These are phyloP conservation scores for Psylliodes chrysocephalus DNA, from an alignment of 2,888 invertebrate genomes.

Conservation along the genomic window DNA sequence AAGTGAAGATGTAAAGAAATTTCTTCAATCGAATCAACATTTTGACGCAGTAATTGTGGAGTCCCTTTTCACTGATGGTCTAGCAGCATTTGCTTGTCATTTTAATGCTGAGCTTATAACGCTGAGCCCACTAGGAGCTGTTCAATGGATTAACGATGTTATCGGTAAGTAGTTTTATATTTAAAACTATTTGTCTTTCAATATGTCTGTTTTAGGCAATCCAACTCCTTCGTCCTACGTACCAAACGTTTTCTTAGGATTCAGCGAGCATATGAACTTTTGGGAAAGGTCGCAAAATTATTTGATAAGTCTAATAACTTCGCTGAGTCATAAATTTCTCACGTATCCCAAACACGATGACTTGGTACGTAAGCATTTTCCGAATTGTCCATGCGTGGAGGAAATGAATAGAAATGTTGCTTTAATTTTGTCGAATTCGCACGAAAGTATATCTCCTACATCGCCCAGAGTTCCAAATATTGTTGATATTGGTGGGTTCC, in stretches of 20 bases:
- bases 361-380: constrained; percentile 46
- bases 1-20: constrained; percentile 52
- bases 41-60: constrained; percentile 64
- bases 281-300: constrained; percentile 12
- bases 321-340: not conserved
- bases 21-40: constrained; percentile 55
- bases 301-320: not conserved
- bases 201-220: constrained; percentile 3
- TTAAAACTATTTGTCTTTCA: too few species aligned
- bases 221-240: constrained; percentile 17
- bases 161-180: constrained; percentile 60
- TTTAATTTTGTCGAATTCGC: constrained; percentile 58
- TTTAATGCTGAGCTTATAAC: constrained; percentile 60
- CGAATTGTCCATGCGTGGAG: constrained; percentile 45
- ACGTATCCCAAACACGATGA: constrained; percentile 48
- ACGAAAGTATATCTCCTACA: constrained; percentile 65
- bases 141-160: constrained; percentile 63
- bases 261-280: constrained; percentile 10
- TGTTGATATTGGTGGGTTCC: constrained; percentile 69
- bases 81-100: constrained; percentile 59
- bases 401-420: constrained; percentile 52
- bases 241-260: constrained; percentile 1
- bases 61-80: constrained; percentile 66
- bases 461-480: constrained; percentile 68
- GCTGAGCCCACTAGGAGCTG: constrained; percentile 63